A percentile compares a stretch with the other conserved stretches of the same genome.
Evolutionary conservation across 2,888 invertebrate species (phyloP).

Genomic region (Syritta pipiens): DNA sequence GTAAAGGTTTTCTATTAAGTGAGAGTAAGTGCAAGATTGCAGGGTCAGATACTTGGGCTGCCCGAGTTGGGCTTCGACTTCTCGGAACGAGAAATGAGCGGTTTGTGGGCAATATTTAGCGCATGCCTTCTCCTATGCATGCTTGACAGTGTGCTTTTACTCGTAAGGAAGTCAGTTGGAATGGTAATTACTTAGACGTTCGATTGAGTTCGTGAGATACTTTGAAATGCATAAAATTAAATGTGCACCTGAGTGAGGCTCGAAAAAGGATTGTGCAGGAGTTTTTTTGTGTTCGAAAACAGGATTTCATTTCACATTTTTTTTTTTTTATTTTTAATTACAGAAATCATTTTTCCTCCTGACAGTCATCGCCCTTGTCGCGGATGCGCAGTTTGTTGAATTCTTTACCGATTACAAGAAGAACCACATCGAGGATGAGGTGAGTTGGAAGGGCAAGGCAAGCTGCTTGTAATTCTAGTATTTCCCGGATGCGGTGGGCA

Average conservation of each 20-base stretch:
- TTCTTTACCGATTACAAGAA: constrained; percentile 75
- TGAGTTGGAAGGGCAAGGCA: constrained; percentile 60
- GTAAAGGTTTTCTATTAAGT: constrained; percentile 48
- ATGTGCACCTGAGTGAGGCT: too few species aligned
- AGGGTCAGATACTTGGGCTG: constrained; percentile 53
- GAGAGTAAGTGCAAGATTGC: constrained; percentile 65
- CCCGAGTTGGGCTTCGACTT: too few species aligned
- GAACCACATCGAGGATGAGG: constrained; percentile 75
- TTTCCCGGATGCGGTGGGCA: constrained; percentile 40
- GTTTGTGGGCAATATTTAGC: constrained; percentile 37
- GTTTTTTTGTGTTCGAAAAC: too few species aligned
- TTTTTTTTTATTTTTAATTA: too few species aligned
- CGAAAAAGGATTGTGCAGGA: too few species aligned
- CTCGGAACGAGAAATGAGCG: constrained; percentile 40
- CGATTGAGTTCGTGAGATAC: background rate
- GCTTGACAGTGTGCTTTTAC: constrained; percentile 34
- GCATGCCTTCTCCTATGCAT: constrained; percentile 16
- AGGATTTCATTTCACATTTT: too few species aligned
- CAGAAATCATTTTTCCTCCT: background rate
- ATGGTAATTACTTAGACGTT: constrained; percentile 13
- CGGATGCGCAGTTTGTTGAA: constrained; percentile 72
- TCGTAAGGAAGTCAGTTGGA: constrained; percentile 34
- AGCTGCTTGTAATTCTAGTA: constrained; percentile 30
- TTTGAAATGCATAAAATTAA: too few species aligned
- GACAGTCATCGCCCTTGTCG: background rate